These are phyloP conservation scores for Calonectris borealis DNA, from an alignment of 2,113 vertebrate species.

Conservation along the genomic window DNA sequence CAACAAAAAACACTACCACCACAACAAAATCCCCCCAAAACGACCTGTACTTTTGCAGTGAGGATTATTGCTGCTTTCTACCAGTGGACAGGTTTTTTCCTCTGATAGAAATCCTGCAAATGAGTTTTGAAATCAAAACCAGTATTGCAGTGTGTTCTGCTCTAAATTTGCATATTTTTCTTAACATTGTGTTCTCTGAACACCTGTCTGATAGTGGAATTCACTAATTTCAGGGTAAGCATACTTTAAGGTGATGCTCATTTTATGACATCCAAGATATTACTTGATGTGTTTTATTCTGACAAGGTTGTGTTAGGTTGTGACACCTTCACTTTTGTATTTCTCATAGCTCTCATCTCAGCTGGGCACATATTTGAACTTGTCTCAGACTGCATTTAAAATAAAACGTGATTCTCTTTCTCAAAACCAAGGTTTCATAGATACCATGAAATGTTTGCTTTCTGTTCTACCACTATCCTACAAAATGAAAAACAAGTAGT, in stretches of 20 bases:
- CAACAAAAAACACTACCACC: too few species aligned
- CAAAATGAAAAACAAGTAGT: background rate
- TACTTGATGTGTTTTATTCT: background rate
- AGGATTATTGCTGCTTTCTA: background rate
- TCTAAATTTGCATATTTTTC: background rate
- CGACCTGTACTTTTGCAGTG: background rate
- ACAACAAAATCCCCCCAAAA: fast-evolving
- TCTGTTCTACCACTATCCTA: background rate
- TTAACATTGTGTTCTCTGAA: background rate
- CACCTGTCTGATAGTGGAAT: background rate
- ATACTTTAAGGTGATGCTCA: background rate
- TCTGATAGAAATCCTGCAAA: background rate
- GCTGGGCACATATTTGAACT: background rate
- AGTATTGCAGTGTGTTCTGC: background rate
- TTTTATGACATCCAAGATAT: background rate
- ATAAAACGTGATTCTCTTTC: background rate
- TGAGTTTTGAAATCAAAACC: background rate
- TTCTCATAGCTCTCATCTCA: background rate
- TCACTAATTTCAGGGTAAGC: background rate
- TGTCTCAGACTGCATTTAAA: background rate
- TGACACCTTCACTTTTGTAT: background rate
- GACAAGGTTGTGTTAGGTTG: background rate
- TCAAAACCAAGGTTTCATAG: background rate
- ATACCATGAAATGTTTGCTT: background rate
- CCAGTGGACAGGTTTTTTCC: background rate